Evolutionary conservation across 2,888 invertebrate genomes (phyloP).

Genomic region (Salticus scenicus): DNA sequence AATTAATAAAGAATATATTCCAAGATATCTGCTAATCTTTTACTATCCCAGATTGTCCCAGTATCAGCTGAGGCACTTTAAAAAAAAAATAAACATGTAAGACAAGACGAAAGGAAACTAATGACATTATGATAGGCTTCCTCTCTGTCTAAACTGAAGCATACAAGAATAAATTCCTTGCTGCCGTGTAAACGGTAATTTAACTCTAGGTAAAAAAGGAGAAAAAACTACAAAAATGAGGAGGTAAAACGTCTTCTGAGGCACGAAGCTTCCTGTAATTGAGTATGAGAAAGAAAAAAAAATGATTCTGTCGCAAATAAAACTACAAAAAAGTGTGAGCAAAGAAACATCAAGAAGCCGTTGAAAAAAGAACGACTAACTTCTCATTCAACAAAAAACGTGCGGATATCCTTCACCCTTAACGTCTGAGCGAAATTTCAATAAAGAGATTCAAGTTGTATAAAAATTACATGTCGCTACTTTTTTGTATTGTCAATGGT

Average conservation of each 20-base stretch:
- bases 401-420: constrained; percentile 5
- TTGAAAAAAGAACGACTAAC: background rate
- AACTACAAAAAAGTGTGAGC: constrained; percentile 3
- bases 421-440: constrained; percentile 1
- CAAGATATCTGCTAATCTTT: too few species aligned
- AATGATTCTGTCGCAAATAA: background rate
- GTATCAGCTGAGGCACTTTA: background rate
- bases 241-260: constrained; percentile 13
- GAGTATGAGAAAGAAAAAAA: constrained; percentile 17
- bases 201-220: background rate
- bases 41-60: background rate
- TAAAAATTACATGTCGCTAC: background rate
- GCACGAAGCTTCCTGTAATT: constrained; percentile 23
- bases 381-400: constrained; percentile 5
- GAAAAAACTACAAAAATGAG: constrained; percentile 4
- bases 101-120: background rate
- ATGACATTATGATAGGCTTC: constrained; percentile 13
- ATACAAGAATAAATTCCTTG: constrained; percentile 5
- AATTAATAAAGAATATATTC: too few species aligned
- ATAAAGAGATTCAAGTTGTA: constrained; percentile 19
- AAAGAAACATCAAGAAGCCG: constrained; percentile 4
- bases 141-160: background rate
- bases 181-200: constrained; percentile 1
- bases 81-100: background rate
- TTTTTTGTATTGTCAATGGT: background rate